Evolutionary conservation across 2,888 invertebrate species (phyloP).

Genomic region (Stramonita haemastoma): DNA sequence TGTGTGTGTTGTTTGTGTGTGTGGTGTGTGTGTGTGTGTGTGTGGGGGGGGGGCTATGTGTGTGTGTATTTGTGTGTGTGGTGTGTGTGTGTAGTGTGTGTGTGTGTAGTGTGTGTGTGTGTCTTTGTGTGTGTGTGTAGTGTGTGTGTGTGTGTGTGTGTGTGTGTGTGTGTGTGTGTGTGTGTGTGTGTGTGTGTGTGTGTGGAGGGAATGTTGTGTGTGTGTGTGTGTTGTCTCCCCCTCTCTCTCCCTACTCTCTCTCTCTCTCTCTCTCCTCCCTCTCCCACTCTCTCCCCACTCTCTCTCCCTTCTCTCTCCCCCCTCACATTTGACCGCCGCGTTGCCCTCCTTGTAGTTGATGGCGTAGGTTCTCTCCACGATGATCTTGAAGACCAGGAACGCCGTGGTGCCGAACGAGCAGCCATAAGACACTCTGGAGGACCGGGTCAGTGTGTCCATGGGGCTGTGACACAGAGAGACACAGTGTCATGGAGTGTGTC

Average conservation of each 20-base stretch:
- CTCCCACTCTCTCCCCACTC: background rate
- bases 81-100: too few species aligned
- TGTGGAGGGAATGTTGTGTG: too few species aligned
- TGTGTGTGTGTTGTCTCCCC: background rate
- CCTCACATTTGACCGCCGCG: conserved; percentile 56
- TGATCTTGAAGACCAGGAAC: conserved; percentile 57
- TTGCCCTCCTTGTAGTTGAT: conserved; percentile 56
- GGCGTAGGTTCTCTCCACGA: conserved; percentile 55
- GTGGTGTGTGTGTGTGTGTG: too few species aligned
- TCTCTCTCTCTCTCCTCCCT: background rate
- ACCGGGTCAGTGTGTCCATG: conserved; percentile 62
- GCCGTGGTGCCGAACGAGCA: conserved; percentile 64
- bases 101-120: too few species aligned
- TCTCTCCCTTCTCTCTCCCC: background rate
- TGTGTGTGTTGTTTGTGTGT: too few species aligned
- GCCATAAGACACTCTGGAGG: conserved; percentile 62
- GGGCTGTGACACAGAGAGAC: conserved; percentile 52
- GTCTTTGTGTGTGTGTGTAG: too few species aligned
- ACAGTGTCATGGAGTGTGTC: background rate
- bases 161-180: too few species aligned
- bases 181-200: too few species aligned
- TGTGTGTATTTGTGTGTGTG: too few species aligned
- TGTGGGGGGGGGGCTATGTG: too few species aligned
- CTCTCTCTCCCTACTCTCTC: background rate
- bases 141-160: too few species aligned